Evolutionary conservation across 1,140 invertebrate genomes (phyloP), one percentile per base, ranked within the genome.

Genomic region (Aphelinus certus): DNA sequence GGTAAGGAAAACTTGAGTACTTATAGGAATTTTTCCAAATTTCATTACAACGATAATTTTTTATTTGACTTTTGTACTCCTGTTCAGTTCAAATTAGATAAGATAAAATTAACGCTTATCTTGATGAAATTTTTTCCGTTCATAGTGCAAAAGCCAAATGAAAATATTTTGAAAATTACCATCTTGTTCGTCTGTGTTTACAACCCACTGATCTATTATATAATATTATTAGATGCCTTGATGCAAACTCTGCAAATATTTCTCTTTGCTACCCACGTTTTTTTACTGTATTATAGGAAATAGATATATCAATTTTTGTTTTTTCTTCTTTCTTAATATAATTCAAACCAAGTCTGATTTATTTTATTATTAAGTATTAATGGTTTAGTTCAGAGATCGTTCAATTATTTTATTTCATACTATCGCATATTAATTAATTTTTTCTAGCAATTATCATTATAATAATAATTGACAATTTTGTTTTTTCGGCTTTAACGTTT

Each of bases 401-500:
- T 76, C 63, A 76, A 67, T 68, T 72, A 72, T 26, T 26, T 26
- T 26, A 26, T 76, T 71, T 65, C 64, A 26, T 47, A 73, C 70
- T 65, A 68, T 72, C 43, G 49, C 49, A 70, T 70, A 53, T 73
- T 61, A 63, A 47, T 73, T 72, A 67, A 65, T 76, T 47, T 71
- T 77, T 68, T 78, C 66, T 60, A 58, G 56, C 49, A 76, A 73
- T 75, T 79, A 76, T 57, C 75, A 75, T 85, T 86, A 82, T 79
- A 84, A 76, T 86, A 86, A 84, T 87, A 87, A 87, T 87, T 87
- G 86, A 87, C 86, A 72, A 80, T 72, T 84, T 83, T 83, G 76
- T 84, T 86, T 81, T 73, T 77, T 58, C 49, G 73, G 67, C 9
- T 76, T 75, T 76, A 67, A 75, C 45, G 60, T 70, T 62, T 71